These are phyloP conservation scores for Drosophila paranaensis DNA, from an alignment of 2,888 invertebrate species.

Conservation along the genomic window DNA sequence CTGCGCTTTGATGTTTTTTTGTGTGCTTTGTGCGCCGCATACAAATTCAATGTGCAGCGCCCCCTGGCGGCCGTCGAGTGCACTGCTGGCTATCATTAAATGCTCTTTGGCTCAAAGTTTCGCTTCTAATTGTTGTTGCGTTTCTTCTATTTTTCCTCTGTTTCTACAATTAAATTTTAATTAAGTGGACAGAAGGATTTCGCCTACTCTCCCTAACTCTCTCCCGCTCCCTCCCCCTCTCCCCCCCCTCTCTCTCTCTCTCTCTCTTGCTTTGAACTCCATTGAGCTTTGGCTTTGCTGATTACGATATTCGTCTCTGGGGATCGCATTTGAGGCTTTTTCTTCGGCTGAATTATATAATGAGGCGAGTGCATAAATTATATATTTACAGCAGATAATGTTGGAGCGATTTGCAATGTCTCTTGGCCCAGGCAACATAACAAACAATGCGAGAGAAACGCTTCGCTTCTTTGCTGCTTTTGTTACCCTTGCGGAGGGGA, in stretches of 20 bases:
- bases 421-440: conserved; percentile 25
- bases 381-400: conserved; percentile 30
- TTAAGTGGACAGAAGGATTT: conserved; percentile 65
- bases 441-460: conserved; percentile 52
- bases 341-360: conserved; percentile 52
- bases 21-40: conserved; percentile 61
- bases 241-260: background rate
- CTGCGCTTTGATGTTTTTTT: conserved; percentile 63
- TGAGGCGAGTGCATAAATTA: conserved; percentile 56
- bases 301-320: conserved; percentile 51
- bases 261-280: conserved; percentile 13
- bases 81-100: conserved; percentile 66
- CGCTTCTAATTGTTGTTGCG: conserved; percentile 23
- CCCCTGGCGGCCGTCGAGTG: conserved; percentile 30
- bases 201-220: background rate
- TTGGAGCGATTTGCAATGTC: conserved; percentile 62
- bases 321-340: conserved; percentile 47
- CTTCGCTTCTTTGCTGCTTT: conserved; percentile 2
- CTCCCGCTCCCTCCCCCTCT: background rate
- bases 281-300: conserved; percentile 57
- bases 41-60: conserved; percentile 50
- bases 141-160: conserved; percentile 5
- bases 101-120: conserved; percentile 63
- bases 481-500: conserved; percentile 37
- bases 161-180: conserved; percentile 74